These are phyloP conservation scores for Lophotis ruficrista DNA, from an alignment of 2,113 vertebrate genomes.

Conservation along the genomic window DNA sequence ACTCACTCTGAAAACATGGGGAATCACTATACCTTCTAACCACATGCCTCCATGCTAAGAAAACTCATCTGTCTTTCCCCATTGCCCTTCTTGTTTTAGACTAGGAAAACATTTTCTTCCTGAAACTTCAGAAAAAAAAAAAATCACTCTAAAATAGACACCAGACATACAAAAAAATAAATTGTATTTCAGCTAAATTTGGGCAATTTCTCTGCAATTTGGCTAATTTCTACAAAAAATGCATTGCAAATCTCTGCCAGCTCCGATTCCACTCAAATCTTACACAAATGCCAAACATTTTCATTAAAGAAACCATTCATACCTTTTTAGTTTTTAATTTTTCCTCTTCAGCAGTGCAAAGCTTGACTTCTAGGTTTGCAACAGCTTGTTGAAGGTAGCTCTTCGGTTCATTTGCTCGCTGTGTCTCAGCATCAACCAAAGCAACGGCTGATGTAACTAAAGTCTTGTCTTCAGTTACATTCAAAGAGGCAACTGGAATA, in stretches of 20 bases:
- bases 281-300: not conserved
- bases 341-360: constrained; percentile 77
- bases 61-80: not conserved
- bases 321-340: constrained; percentile 79
- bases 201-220: not conserved
- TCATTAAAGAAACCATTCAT: not conserved
- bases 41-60: not conserved
- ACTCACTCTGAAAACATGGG: not conserved
- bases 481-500: constrained; percentile 51
- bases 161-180: not conserved
- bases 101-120: not conserved
- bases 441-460: not conserved
- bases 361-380: constrained; percentile 71
- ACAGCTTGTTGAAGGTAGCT: constrained; percentile 67
- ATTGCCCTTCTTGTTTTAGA: not conserved
- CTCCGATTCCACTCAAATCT: not conserved
- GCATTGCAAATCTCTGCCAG: not conserved
- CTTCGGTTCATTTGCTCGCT: constrained; percentile 20
- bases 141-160: not conserved
- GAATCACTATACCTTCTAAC: not conserved
- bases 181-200: not conserved
- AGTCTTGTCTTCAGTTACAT: constrained; percentile 44
- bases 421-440: constrained; percentile 13
- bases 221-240: not conserved
- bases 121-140: not conserved